Evolutionary conservation across 2,888 invertebrate genomes (phyloP).

Genomic region (Caenorhabditis sp.): DNA sequence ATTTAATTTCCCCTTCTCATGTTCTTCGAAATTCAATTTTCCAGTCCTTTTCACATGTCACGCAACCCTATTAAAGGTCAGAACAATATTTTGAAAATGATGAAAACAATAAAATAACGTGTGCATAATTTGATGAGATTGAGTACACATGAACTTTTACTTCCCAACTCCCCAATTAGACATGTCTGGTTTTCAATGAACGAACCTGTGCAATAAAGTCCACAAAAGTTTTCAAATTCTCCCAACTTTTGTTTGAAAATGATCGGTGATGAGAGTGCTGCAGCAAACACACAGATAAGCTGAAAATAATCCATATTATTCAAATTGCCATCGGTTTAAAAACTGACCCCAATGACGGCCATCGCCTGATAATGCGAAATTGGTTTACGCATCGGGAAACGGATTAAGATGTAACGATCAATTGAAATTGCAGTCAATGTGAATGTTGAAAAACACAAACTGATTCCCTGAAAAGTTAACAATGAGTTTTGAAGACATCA

Average conservation of each 20-base stretch:
- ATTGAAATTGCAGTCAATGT: slow-evolving; percentile 67
- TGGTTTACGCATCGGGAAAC: slow-evolving; percentile 68
- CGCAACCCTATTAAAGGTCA: not conserved
- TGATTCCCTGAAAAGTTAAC: slow-evolving; percentile 52
- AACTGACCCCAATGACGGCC: slow-evolving; percentile 54
- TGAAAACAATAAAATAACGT: not conserved
- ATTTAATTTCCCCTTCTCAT: slow-evolving; percentile 1
- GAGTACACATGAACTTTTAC: not conserved
- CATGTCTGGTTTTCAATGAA: not conserved
- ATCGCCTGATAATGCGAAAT: slow-evolving; percentile 62
- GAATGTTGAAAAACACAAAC: slow-evolving; percentile 65
- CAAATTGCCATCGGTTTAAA: not conserved
- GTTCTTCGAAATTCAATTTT: no score
- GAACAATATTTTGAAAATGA: slow-evolving; percentile 3
- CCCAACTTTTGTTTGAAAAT: slow-evolving; percentile 63
- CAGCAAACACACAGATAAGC: slow-evolving; percentile 57
- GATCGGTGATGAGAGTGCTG: slow-evolving; percentile 57
- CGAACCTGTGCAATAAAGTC: slow-evolving; percentile 58
- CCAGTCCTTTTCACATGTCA: no score
- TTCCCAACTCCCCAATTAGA: not conserved
- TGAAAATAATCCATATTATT: slow-evolving; percentile 24
- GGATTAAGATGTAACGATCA: slow-evolving; percentile 64
- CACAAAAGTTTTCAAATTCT: slow-evolving; percentile 61
- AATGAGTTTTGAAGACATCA: not conserved
- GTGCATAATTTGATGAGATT: not conserved